Evolutionary conservation across 2,888 invertebrate genomes (phyloP).

Genomic region (Netelia inedita): DNA sequence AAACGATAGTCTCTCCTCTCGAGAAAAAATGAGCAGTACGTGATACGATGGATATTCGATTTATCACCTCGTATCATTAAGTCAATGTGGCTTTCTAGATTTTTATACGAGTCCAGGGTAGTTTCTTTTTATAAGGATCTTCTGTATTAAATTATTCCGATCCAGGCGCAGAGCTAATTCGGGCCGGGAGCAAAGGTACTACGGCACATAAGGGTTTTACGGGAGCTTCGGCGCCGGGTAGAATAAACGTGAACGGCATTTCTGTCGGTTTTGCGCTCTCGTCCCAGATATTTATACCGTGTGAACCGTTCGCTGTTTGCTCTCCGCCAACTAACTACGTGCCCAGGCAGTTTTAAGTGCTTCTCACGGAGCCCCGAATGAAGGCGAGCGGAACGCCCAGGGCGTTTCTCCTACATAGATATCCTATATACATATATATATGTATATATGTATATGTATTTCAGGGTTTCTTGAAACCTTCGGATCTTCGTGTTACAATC

Average conservation of each 20-base stretch:
- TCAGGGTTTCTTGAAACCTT: constrained; percentile 35
- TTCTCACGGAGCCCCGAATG: constrained; percentile 52
- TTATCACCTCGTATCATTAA: neutral
- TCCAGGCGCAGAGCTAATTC: constrained; percentile 18
- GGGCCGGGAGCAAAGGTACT: constrained; percentile 4
- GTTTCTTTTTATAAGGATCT: neutral
- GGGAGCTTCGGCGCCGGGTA: constrained; percentile 13
- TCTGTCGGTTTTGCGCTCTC: constrained; percentile 22
- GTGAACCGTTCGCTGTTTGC: constrained; percentile 69
- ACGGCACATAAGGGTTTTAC: neutral
- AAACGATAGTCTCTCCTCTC: no score
- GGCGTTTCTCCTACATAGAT: constrained; percentile 20
- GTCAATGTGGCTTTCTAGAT: neutral
- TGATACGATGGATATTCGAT: neutral
- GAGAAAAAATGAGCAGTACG: no score
- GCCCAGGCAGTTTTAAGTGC: constrained; percentile 67
- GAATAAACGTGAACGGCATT: constrained; percentile 42
- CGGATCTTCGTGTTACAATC: constrained; percentile 9
- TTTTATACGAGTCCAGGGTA: neutral
- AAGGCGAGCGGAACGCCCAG: constrained; percentile 42
- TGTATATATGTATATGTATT: neutral
- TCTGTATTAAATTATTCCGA: constrained; percentile 15
- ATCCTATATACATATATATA: neutral
- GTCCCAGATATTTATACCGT: constrained; percentile 67
- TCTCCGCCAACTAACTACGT: constrained; percentile 67